Evolutionary conservation across 2,797 vertebrate species (phyloP).

Genomic region (Loriculus beryllinus): DNA sequence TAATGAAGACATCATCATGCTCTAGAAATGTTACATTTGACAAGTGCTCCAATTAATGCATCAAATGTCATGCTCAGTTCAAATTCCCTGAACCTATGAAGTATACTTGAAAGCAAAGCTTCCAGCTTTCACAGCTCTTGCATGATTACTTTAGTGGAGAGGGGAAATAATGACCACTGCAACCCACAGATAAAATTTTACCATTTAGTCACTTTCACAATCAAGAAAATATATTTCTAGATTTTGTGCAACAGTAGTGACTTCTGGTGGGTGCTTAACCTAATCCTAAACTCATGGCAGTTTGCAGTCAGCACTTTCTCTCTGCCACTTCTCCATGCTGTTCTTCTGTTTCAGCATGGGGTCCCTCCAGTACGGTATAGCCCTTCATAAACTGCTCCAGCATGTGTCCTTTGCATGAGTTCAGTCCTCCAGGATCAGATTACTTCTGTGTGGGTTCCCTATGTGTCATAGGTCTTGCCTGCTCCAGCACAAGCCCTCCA

Average conservation of each 20-base stretch:
- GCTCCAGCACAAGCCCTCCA: neutral
- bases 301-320: neutral
- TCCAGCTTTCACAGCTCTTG: neutral
- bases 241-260: neutral
- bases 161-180: neutral
- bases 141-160: neutral
- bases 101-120: slow-evolving; percentile 8
- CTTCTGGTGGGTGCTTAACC: neutral
- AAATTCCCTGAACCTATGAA: slow-evolving; percentile 4
- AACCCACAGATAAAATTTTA: neutral
- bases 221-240: neutral
- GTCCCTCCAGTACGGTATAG: neutral
- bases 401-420: fast-evolving
- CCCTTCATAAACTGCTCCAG: neutral
- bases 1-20: slow-evolving; percentile 17
- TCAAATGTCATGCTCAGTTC: neutral
- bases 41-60: slow-evolving; percentile 32
- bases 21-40: slow-evolving; percentile 31
- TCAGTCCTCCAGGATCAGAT: neutral
- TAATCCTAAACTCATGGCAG: neutral
- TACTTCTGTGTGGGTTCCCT: neutral
- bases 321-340: neutral
- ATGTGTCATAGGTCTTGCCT: neutral
- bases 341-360: neutral
- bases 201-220: neutral